Conservation (phyloP, 2,888 invertebrate species). For the Drosophila formosana region DNA sequence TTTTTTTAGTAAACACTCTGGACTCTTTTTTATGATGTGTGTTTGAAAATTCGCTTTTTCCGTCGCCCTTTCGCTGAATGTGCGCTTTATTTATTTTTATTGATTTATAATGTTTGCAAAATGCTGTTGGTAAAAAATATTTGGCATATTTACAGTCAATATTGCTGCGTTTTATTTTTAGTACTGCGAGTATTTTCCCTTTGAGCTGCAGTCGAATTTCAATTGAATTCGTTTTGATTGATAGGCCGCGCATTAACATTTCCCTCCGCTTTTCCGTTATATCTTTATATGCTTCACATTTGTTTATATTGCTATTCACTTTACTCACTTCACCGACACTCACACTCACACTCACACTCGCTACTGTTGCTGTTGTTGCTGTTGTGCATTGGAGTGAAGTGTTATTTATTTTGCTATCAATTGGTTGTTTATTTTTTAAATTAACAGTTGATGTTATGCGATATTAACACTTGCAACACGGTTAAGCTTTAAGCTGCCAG, state of each 20-base stretch:
- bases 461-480: conserved; percentile 16
- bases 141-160: conserved; percentile 58
- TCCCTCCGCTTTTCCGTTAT: conserved; percentile 13
- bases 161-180: conserved; percentile 4
- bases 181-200: conserved; percentile 20
- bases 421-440: conserved; percentile 52
- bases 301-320: conserved; percentile 38
- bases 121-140: conserved; percentile 57
- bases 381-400: conserved; percentile 44
- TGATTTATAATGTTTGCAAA: conserved; percentile 68
- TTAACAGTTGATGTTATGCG: conserved; percentile 29
- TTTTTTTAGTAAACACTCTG: conserved; percentile 41
- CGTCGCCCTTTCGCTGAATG: conserved; percentile 12
- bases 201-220: conserved; percentile 42
- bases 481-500: conserved; percentile 5
- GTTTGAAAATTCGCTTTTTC: conserved; percentile 15
- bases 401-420: conserved; percentile 54
- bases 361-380: conserved; percentile 26
- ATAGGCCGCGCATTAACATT: conserved; percentile 61
- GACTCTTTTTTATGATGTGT: conserved; percentile 29
- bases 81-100: conserved; percentile 33
- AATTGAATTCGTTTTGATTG: conserved; percentile 70
- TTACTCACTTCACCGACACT: background rate
- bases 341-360: background rate
- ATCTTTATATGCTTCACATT: conserved; percentile 22